Conservation (phyloP, 2,113 vertebrate genomes). For the Alligator mississippiensis region DNA sequence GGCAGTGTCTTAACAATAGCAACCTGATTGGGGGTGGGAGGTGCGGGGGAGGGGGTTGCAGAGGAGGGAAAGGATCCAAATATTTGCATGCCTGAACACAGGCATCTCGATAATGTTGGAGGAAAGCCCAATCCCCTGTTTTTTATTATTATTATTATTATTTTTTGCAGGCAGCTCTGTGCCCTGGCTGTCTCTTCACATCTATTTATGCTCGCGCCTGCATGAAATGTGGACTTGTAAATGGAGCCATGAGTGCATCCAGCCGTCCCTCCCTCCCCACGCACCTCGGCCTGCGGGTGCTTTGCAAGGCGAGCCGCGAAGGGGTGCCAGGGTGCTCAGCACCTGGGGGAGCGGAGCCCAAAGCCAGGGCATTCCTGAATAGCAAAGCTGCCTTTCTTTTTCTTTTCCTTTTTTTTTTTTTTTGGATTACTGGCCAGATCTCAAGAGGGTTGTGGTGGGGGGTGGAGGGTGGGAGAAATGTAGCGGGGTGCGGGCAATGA, state of each 20-base stretch:
- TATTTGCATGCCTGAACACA: not conserved
- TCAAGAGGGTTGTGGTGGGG: too few relatives aligned
- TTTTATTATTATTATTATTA: too few relatives aligned
- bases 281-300: too few relatives aligned
- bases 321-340: too few relatives aligned
- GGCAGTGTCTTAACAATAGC: not conserved
- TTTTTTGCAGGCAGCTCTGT: fast-evolving
- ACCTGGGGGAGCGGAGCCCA: too few relatives aligned
- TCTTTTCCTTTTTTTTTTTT: not conserved
- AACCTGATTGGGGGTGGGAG: not conserved
- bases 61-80: not conserved
- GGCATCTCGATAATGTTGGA: too few relatives aligned
- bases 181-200: not conserved
- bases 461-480: too few relatives aligned
- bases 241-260: not conserved
- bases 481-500: too few relatives aligned
- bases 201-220: not conserved
- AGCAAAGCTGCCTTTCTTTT: not conserved
- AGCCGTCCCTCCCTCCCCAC: not conserved
- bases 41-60: not conserved
- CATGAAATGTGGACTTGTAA: not conserved
- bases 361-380: not conserved
- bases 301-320: too few relatives aligned
- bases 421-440: not conserved
- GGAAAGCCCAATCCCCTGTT: not conserved